These are phyloP conservation scores for Elgaria multicarinata DNA, from an alignment of 2,113 vertebrate genomes.

Conservation along the genomic window DNA sequence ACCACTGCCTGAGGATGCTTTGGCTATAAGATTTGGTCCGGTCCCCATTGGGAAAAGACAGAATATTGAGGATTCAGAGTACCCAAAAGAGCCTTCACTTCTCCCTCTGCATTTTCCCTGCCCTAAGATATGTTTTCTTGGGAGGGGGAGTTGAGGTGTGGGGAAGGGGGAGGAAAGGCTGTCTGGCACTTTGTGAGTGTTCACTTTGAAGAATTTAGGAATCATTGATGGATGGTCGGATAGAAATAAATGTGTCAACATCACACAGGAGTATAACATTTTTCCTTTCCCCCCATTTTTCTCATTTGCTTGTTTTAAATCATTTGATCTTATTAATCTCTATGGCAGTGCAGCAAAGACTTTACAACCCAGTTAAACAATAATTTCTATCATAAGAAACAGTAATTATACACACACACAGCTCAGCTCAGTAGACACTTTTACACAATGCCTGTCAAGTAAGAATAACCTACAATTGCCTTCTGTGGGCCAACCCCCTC, in stretches of 20 bases:
- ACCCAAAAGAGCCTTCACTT: too few relatives aligned
- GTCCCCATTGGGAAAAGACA: too few relatives aligned
- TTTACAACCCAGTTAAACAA: constrained; percentile 23
- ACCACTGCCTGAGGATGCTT: too few relatives aligned
- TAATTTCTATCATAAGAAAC: not conserved
- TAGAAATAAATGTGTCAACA: constrained; percentile 11
- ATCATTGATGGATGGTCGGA: not conserved
- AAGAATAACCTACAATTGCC: not conserved
- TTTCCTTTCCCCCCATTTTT: not conserved
- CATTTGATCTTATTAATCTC: not conserved
- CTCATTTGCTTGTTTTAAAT: not conserved
- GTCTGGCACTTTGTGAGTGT: not conserved
- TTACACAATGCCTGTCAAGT: not conserved
- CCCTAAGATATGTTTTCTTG: too few relatives aligned
- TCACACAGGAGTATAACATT: not conserved
- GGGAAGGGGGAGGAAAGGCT: too few relatives aligned
- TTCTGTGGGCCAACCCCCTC: not conserved
- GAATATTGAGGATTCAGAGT: too few relatives aligned
- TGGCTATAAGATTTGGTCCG: too few relatives aligned
- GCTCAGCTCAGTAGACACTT: not conserved
- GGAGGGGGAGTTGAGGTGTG: too few relatives aligned
- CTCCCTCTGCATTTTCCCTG: too few relatives aligned
- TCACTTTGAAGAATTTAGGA: not conserved
- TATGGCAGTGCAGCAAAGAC: not conserved
- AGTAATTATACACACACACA: not conserved